Evolutionary conservation across 2,113 vertebrate species (phyloP).

Genomic region (Trichomycterus rosablanca): DNA sequence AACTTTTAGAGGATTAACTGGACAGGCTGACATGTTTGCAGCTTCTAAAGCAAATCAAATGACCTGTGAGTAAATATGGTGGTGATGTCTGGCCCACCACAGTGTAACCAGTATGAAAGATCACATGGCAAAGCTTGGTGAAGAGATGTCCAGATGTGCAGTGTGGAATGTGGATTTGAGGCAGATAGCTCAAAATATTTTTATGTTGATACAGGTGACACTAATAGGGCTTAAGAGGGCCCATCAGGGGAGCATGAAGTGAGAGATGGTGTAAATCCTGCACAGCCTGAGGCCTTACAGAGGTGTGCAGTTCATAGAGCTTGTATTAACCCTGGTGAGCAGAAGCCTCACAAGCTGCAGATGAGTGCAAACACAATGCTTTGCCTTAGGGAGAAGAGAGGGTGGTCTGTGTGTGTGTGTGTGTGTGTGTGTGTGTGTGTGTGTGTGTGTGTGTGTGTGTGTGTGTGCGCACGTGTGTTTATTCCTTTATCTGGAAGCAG

Average conservation of each 20-base stretch:
- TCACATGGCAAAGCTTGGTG: not conserved
- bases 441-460: too few relatives aligned
- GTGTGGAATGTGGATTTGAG: constrained; percentile 34
- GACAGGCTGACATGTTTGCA: not conserved
- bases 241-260: constrained; percentile 64
- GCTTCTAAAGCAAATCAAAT: not conserved
- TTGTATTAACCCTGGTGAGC: constrained; percentile 7
- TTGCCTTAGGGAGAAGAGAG: constrained; percentile 19
- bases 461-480: too few relatives aligned
- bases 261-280: constrained; percentile 11
- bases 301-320: constrained; percentile 25
- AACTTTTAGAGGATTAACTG: not conserved
- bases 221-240: constrained; percentile 63
- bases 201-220: constrained; percentile 50
- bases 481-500: too few relatives aligned
- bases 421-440: constrained; percentile 6
- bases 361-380: constrained; percentile 32
- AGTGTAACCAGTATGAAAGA: not conserved
- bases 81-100: not conserved
- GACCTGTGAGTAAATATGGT: not conserved
- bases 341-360: constrained; percentile 25
- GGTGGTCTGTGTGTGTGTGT: constrained; percentile 21
- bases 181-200: not conserved
- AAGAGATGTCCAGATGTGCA: not conserved
- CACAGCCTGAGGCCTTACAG: constrained; percentile 5